A percentile compares a stretch with the other conserved stretches of the same genome.
Evolutionary conservation across 2,888 invertebrate genomes (phyloP).

Genomic region (Proisotoma minuta): DNA sequence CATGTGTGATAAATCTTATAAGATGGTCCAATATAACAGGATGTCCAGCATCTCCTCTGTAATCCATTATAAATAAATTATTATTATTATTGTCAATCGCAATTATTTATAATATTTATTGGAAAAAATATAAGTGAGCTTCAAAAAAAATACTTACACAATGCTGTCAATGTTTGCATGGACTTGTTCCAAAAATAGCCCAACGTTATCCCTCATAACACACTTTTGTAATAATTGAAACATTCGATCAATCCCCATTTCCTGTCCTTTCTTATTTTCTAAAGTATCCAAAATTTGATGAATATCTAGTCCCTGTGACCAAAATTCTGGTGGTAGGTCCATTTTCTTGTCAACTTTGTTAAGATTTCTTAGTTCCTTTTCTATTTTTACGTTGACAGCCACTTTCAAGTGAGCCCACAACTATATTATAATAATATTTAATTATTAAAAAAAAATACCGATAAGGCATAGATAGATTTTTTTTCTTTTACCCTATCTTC

Average conservation of each 20-base stretch:
- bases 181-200: constrained; percentile 18
- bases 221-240: constrained; percentile 33
- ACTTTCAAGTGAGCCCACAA: constrained; percentile 40
- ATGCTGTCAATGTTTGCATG: not conserved
- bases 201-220: constrained; percentile 37
- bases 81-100: not conserved
- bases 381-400: constrained; percentile 30
- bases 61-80: constrained; percentile 1
- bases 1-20: constrained; percentile 37
- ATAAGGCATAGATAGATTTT: not conserved
- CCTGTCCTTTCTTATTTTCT: not conserved
- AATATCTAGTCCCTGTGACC: constrained; percentile 31
- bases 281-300: constrained; percentile 31
- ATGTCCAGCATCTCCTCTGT: constrained; percentile 27
- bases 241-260: constrained; percentile 14
- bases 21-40: constrained; percentile 28
- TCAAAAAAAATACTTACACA: constrained; percentile 19
- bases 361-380: constrained; percentile 25
- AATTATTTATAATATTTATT: too few relatives aligned
- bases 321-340: constrained; percentile 37
- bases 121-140: too few relatives aligned
- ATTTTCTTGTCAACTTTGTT: constrained; percentile 24
- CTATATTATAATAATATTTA: constrained; percentile 19
- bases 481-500: constrained; percentile 37
- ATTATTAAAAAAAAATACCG: not conserved